Percentiles rank a stretch among this genome's conserved stretches.
Conservation (phyloP, 2,888 invertebrate species). For the Allacma fusca region DNA sequence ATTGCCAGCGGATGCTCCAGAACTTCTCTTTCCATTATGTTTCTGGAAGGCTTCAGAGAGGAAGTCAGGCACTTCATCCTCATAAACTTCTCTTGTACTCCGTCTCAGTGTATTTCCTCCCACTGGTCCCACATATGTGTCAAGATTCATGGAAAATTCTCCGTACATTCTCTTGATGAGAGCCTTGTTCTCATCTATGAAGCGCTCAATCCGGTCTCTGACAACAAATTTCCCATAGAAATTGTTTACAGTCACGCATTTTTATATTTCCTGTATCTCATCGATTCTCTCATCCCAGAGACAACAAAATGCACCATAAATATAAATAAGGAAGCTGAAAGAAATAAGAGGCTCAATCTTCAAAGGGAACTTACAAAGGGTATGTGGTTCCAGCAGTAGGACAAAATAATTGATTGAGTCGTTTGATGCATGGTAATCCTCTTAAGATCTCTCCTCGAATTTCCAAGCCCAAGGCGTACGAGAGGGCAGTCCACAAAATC, state of each 20-base stretch:
- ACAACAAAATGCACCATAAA: no score
- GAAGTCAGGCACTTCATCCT: conserved; percentile 57
- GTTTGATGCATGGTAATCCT: conserved; percentile 89
- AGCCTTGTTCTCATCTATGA: conserved; percentile 94
- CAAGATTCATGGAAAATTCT: conserved; percentile 70
- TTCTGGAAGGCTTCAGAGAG: conserved; percentile 33
- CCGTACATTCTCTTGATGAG: conserved; percentile 93
- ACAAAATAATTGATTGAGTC: conserved; percentile 88
- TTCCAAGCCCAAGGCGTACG: conserved; percentile 85
- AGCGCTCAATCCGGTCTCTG: conserved; percentile 88
- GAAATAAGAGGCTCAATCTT: no score
- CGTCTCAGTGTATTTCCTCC: conserved; percentile 54
- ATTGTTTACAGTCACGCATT: background rate
- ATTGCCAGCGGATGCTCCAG: conserved; percentile 38
- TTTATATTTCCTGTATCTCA: no score
- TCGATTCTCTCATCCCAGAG: no score
- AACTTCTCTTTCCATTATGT: background rate
- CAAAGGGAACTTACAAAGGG: conserved; percentile 76
- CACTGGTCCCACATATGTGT: conserved; percentile 50
- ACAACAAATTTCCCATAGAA: conserved; percentile 62
- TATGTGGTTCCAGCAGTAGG: conserved; percentile 90
- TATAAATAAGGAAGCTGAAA: no score
- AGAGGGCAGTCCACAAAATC: conserved; percentile 90
- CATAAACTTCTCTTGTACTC: conserved; percentile 57
- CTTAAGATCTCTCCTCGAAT: conserved; percentile 83